Evolutionary conservation across 2,113 vertebrate genomes (phyloP), one percentile per base, ranked within the genome.

Genomic region (Chrysemys picta): DNA sequence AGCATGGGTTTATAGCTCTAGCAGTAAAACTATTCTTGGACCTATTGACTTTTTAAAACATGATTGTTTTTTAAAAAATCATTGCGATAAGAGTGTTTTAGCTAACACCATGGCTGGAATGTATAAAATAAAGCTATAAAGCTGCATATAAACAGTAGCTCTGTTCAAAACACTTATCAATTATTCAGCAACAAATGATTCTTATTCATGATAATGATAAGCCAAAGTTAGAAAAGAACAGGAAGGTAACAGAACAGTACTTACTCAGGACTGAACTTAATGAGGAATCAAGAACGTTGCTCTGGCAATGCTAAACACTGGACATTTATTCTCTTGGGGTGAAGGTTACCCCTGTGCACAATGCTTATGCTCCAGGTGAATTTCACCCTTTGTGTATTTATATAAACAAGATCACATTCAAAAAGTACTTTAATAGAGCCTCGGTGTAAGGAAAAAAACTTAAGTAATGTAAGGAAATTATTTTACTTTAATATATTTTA

Each of bases 321-420:
- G 11, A 45, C 52, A 38, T 11, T 47, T 75, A 1, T 45, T 54
- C 8, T 83, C 45, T n/a, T 91, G 0, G 0, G 5, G 8, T 78
- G 24, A 49, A 22, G 6, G 90, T 87, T 80, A 22, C 19, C 50
- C 57, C 8, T 16, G 10, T 49, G 5, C 22, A n/a, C 78, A 85
- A 89, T 72, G 75, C 42, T 47, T 47, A 24, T 78, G 24, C 13
- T 81, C 0, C 1, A 5, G 42, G 35, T 42, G 45, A 88, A 69
- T 54, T 88, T 91, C 75, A 49, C 4, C 31, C 14, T 88, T 81
- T 49, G 38, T 81, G 16, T 8, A 76, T 54, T 50, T 88, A 21
- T 24, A 54, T 62, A 81, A 80, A 13, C 27, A 87, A 59, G n/a
- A 22, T 78, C 11, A 47, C 25, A 78, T 12, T 45, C 24, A 9